Percentiles rank a stretch among this genome's conserved stretches.
phyloP scores from a whole-genome alignment of 2,888 invertebrate genomes.

The Pammene aurita region DNA sequence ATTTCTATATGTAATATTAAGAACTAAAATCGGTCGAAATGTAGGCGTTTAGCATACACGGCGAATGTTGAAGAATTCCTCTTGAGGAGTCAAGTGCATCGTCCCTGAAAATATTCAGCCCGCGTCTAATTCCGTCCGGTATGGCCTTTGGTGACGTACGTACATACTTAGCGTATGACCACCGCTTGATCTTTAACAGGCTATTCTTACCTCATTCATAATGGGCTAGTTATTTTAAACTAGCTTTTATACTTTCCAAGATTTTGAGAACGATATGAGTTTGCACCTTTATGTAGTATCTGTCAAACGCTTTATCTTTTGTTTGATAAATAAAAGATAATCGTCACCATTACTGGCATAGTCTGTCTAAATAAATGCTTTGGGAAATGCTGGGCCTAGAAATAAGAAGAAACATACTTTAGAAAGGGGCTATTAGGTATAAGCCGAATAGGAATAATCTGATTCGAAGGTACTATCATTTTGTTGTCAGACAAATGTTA shows the following conservation, averaged over 20 bases:
- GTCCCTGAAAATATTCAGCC: slow-evolving; percentile 77
- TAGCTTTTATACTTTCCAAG: not conserved
- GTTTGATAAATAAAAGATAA: no score
- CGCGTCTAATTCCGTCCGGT: slow-evolving; percentile 75
- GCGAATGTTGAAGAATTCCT: slow-evolving; percentile 41
- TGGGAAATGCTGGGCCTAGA: no score
- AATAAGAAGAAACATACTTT: no score
- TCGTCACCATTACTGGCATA: no score
- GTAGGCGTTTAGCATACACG: slow-evolving; percentile 11
- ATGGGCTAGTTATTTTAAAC: slow-evolving; percentile 46
- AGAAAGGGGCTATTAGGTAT: no score
- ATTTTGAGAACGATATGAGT: no score
- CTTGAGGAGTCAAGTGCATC: slow-evolving; percentile 64
- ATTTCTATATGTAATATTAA: no score
- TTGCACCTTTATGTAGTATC: no score
- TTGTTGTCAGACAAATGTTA: not conserved
- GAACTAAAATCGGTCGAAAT: not conserved
- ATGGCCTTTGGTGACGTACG: slow-evolving; percentile 70
- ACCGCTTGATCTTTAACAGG: slow-evolving; percentile 29
- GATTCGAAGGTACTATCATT: not conserved
- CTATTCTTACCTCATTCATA: slow-evolving; percentile 36
- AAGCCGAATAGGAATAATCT: not conserved
- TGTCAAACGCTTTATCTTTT: no score
- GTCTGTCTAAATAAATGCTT: no score
- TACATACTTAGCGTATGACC: slow-evolving; percentile 41